Conservation (phyloP, 2,113 vertebrate species). For the Perca flavescens region DNA sequence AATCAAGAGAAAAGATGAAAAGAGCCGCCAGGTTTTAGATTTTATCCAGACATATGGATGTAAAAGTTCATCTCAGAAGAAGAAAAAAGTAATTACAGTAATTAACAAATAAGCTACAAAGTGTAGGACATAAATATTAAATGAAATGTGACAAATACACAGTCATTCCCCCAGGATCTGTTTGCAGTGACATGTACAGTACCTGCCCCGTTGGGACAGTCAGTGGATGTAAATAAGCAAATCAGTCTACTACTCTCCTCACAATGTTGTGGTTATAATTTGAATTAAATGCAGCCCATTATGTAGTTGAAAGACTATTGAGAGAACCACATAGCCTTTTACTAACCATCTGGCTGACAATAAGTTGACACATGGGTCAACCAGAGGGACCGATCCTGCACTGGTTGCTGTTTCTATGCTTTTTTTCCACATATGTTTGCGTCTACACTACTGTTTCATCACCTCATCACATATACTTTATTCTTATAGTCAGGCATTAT, state of each 20-base stretch:
- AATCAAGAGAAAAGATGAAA: constrained; percentile 31
- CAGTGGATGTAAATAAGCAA: constrained; percentile 13
- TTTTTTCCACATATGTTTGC: no score
- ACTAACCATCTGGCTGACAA: not conserved
- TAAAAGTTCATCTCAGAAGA: not conserved
- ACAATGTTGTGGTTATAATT: not conserved
- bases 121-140: not conserved
- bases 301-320: not conserved
- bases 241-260: not conserved
- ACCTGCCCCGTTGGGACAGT: not conserved
- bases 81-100: constrained; percentile 1
- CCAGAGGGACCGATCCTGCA: not conserved
- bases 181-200: not conserved
- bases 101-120: constrained; percentile 3
- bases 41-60: constrained; percentile 10
- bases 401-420: not conserved
- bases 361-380: not conserved
- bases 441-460: not conserved
- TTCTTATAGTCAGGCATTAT: not conserved
- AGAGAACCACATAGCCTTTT: not conserved
- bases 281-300: not conserved
- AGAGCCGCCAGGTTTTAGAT: constrained; percentile 9
- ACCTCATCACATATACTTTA: not conserved
- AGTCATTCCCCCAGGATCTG: not conserved
- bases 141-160: not conserved